Evolutionary conservation across 2,797 vertebrate genomes (phyloP).

Genomic region (Semaprochilodus insignis): DNA sequence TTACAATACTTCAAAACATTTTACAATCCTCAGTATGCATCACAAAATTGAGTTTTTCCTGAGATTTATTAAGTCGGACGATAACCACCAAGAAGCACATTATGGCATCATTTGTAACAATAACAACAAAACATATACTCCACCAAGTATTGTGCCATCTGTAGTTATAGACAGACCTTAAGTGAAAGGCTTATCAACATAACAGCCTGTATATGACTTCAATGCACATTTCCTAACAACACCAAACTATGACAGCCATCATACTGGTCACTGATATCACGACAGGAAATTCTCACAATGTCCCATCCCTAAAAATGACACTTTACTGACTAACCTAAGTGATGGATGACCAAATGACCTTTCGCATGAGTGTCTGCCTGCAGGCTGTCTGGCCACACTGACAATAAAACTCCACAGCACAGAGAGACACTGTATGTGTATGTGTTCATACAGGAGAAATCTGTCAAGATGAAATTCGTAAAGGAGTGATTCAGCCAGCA

Average conservation of each 20-base stretch:
- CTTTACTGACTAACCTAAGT: not conserved
- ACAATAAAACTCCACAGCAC: constrained; percentile 1
- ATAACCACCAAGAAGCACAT: no score
- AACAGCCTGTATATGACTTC: not conserved
- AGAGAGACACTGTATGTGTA: constrained; percentile 9
- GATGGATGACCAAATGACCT: constrained; percentile 27
- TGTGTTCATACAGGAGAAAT: not conserved
- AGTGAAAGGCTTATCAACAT: no score
- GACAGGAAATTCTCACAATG: not conserved
- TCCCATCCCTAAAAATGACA: not conserved
- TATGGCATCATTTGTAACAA: no score
- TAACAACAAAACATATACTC: no score
- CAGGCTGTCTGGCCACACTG: constrained; percentile 3
- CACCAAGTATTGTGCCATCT: no score
- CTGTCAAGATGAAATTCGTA: not conserved
- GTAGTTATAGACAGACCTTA: no score
- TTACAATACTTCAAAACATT: no score
- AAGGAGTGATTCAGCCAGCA: constrained; percentile 30
- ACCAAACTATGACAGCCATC: no score
- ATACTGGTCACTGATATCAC: not conserved
- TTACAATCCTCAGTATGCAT: no score
- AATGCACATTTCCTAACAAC: no score
- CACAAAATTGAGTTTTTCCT: no score
- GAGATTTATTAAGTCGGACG: no score
- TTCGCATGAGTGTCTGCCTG: constrained; percentile 1